These are phyloP conservation scores for Leptinotarsa peninsularis DNA, from an alignment of 2,888 invertebrate species.

Conservation along the genomic window DNA sequence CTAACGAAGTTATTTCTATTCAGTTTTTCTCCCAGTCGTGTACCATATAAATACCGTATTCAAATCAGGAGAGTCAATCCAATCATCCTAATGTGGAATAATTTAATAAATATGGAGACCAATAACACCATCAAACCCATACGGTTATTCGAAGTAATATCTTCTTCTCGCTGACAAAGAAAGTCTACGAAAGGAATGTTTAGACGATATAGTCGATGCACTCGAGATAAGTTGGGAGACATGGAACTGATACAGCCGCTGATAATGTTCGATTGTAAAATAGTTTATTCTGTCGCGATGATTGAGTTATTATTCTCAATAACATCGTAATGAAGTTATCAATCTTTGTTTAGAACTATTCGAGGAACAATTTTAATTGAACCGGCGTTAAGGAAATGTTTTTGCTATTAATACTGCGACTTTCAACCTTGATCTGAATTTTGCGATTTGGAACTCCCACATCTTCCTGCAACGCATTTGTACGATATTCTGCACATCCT, in stretches of 20 bases:
- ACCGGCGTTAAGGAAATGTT: no score
- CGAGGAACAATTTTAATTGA: no score
- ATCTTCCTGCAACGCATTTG: neutral
- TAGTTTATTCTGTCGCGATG: neutral
- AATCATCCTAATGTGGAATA: slow-evolving; percentile 36
- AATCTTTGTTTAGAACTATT: neutral
- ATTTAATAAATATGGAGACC: slow-evolving; percentile 32
- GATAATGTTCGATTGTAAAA: slow-evolving; percentile 10
- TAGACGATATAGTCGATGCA: slow-evolving; percentile 26
- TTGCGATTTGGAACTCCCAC: neutral
- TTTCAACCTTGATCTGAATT: neutral
- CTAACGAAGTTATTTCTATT: slow-evolving; percentile 29
- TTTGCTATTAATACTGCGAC: no score
- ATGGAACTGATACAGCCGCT: neutral
- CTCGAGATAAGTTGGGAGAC: neutral
- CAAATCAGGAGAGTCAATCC: slow-evolving; percentile 28
- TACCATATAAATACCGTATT: slow-evolving; percentile 21
- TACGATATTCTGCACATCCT: neutral
- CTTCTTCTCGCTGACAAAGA: slow-evolving; percentile 33
- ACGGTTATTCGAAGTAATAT: slow-evolving; percentile 30
- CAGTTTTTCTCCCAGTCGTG: slow-evolving; percentile 16
- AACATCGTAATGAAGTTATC: neutral
- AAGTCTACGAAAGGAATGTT: slow-evolving; percentile 36
- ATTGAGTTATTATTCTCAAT: neutral
- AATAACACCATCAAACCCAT: slow-evolving; percentile 22